Evolutionary conservation across 2,113 vertebrate species (phyloP).

Genomic region (Upupa epops): DNA sequence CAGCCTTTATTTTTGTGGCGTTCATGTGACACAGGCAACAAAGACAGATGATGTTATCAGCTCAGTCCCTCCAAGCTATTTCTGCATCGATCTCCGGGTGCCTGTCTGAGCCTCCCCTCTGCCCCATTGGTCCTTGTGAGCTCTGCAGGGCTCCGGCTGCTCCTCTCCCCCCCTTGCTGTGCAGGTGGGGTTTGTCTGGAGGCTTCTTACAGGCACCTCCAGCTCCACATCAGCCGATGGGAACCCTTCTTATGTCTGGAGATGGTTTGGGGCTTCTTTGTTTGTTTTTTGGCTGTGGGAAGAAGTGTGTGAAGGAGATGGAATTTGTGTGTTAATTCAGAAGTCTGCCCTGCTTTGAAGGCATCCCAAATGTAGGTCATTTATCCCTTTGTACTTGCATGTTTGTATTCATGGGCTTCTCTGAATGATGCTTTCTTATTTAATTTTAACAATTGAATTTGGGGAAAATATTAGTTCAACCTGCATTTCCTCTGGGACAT

Average conservation of each 20-base stretch:
- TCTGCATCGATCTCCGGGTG: neutral
- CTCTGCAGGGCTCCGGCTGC: neutral
- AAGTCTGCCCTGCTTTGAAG: neutral
- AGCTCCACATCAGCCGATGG: neutral
- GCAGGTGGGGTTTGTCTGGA: neutral
- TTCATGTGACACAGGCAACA: neutral
- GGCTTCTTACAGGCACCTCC: neutral
- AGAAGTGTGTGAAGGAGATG: neutral
- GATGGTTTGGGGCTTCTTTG: too few relatives aligned
- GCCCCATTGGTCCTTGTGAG: rapidly evolving
- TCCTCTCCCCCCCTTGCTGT: rapidly evolving
- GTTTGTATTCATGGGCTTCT: neutral
- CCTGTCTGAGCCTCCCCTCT: neutral
- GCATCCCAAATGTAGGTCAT: neutral
- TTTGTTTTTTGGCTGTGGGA: rapidly evolving
- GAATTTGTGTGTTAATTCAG: neutral
- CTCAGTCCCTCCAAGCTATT: neutral
- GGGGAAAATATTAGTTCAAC: neutral
- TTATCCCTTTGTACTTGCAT: conserved; percentile 1
- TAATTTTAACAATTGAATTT: conserved; percentile 1
- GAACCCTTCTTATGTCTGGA: neutral
- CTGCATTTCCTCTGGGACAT: rapidly evolving
- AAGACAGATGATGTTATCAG: conserved; percentile 6
- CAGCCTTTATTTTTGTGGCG: conserved; percentile 63
- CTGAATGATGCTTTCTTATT: neutral